A percentile compares a stretch with the other conserved stretches of the same genome.
phyloP scores from a whole-genome alignment of 2,797 vertebrate genomes.

The Sebastiscus tertius region DNA sequence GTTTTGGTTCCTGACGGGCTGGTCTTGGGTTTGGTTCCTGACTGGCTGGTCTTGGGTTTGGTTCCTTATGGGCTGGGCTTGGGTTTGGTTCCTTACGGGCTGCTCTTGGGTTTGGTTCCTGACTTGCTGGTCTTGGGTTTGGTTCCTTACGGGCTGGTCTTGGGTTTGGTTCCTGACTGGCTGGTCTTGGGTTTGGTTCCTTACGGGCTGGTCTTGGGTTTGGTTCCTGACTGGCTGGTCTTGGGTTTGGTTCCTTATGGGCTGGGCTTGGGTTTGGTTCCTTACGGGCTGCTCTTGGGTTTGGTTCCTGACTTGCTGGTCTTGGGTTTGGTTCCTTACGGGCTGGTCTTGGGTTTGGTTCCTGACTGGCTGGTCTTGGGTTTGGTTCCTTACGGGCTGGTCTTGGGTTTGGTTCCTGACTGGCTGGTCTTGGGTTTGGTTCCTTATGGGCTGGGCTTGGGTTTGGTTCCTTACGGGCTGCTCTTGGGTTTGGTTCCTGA shows the following conservation, averaged over 20 bases:
- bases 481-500: accelerated
- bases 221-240: not conserved
- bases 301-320: not conserved
- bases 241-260: not conserved
- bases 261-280: not conserved
- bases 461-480: no score
- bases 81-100: no score
- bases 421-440: not conserved
- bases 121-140: no score
- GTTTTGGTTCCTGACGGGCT: not conserved
- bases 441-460: no score
- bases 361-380: not conserved
- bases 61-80: not conserved
- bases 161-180: no score
- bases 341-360: accelerated
- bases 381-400: not conserved
- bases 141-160: no score
- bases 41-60: not conserved
- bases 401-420: not conserved
- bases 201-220: not conserved
- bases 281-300: no score
- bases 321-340: no score
- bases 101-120: not conserved
- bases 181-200: not conserved
- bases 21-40: not conserved